Conservation (phyloP, 2,888 invertebrate genomes). For the Elegia similella region DNA sequence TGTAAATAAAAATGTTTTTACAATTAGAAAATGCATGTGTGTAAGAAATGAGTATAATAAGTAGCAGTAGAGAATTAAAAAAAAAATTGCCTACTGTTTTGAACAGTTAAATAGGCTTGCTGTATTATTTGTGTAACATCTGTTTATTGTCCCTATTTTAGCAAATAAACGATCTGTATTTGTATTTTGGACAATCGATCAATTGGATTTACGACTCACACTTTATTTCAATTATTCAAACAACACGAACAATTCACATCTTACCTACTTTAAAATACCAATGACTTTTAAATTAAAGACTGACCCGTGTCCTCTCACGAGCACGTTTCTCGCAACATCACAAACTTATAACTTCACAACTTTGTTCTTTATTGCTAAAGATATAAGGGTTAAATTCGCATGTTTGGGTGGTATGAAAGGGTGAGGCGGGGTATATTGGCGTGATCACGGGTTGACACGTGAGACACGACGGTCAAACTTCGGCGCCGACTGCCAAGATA, state of each 20-base stretch:
- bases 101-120: no score
- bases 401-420: background rate
- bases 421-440: conserved; percentile 49
- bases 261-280: conserved; percentile 1
- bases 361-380: background rate
- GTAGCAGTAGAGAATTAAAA: no score
- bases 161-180: no score
- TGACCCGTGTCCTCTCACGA: conserved; percentile 11
- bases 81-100: no score
- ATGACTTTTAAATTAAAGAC: conserved; percentile 10
- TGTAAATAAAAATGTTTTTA: no score
- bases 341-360: conserved; percentile 2
- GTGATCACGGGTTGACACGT: conserved; percentile 71
- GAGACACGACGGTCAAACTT: conserved; percentile 53
- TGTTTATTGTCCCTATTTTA: no score
- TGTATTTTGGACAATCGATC: background rate
- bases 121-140: no score
- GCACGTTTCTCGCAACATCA: conserved; percentile 8
- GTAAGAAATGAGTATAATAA: no score
- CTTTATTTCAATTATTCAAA: background rate
- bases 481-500: conserved; percentile 49
- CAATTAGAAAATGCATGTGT: no score
- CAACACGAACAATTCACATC: background rate
- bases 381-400: background rate
- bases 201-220: background rate